Evolutionary conservation across 2,888 invertebrate genomes (phyloP).

Genomic region (Dioctria linearis): DNA sequence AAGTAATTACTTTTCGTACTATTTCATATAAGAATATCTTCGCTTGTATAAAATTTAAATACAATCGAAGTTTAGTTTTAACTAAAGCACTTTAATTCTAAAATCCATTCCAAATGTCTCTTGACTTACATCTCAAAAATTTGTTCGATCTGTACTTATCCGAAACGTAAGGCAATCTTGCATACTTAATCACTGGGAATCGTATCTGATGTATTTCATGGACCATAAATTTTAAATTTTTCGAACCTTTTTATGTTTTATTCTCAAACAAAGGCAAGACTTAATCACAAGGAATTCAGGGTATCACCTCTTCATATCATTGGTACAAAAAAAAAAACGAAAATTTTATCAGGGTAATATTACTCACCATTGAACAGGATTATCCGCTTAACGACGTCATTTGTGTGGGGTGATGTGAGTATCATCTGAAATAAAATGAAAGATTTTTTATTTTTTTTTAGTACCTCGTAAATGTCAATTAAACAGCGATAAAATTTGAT

Average conservation of each 20-base stretch:
- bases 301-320: background rate
- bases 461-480: constrained; percentile 40
- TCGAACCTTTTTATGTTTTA: constrained; percentile 10
- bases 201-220: constrained; percentile 31
- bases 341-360: constrained; percentile 40
- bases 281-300: background rate
- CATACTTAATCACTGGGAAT: background rate
- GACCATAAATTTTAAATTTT: constrained; percentile 26
- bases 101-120: too few relatives aligned
- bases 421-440: constrained; percentile 11
- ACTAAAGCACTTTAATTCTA: too few relatives aligned
- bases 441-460: background rate
- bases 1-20: too few relatives aligned
- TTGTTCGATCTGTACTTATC: too few relatives aligned
- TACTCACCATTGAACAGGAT: constrained; percentile 31
- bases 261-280: constrained; percentile 5
- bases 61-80: too few relatives aligned
- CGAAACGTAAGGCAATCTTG: too few relatives aligned
- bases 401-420: constrained; percentile 13
- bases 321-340: constrained; percentile 8
- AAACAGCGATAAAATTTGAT: constrained; percentile 37
- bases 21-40: too few relatives aligned
- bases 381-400: constrained; percentile 35
- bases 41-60: too few relatives aligned
- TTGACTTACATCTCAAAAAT: too few relatives aligned